A percentile compares a stretch with the other conserved stretches of the same genome.
phyloP scores from a whole-genome alignment of 1,140 invertebrate species.

The Pomacea maculata region DNA sequence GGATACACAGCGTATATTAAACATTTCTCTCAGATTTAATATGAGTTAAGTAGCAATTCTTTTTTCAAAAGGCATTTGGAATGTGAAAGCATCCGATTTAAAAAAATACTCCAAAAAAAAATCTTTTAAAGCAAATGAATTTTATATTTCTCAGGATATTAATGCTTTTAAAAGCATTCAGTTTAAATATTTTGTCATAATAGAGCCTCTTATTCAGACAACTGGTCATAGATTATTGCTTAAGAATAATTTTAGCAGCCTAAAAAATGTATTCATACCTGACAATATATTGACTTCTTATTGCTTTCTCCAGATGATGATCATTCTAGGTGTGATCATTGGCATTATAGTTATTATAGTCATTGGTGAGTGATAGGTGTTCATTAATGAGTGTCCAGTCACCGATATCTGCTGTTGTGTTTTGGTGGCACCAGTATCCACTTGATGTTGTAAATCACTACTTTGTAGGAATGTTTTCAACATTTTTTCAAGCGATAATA shows the following conservation, averaged over 20 bases:
- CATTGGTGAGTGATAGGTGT: slow-evolving; percentile 76
- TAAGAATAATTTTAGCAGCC: too few species aligned
- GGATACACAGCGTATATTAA: not conserved
- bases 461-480: not conserved
- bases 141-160: not conserved
- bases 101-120: not conserved
- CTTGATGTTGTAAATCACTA: slow-evolving; percentile 10
- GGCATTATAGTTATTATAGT: slow-evolving; percentile 88
- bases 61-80: not conserved
- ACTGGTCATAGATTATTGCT: too few species aligned
- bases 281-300: not conserved
- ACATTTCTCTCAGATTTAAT: not conserved
- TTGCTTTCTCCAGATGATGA: slow-evolving; percentile 82
- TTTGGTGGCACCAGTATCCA: not conserved
- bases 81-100: not conserved
- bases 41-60: not conserved
- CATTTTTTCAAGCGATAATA: too few species aligned
- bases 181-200: not conserved
- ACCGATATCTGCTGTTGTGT: not conserved
- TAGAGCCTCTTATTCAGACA: too few species aligned
- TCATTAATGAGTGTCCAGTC: not conserved
- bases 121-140: not conserved
- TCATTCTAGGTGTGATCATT: slow-evolving; percentile 89
- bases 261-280: not conserved
- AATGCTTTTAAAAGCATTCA: not conserved